A percentile compares a stretch with the other conserved stretches of the same genome.
Conservation (phyloP, 2,797 vertebrate species). For the Poecilia velifera region DNA sequence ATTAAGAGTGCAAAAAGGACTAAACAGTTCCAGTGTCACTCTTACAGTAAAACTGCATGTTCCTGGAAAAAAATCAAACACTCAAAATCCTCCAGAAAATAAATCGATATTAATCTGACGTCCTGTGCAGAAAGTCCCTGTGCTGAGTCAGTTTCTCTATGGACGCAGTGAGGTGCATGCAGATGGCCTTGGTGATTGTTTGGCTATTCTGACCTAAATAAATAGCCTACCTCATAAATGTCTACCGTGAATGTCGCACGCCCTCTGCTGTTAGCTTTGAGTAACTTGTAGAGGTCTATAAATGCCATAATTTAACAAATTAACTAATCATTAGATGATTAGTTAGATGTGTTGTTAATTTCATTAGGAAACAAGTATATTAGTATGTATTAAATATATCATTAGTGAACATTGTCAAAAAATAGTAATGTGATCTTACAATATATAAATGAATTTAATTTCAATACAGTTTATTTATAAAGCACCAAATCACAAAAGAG, state of each 20-base stretch:
- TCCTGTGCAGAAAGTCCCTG: background rate
- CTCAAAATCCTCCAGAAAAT: background rate
- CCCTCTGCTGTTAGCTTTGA: conserved; percentile 29
- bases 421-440: background rate
- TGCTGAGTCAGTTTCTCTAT: background rate
- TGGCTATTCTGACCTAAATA: conserved; percentile 30
- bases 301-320: background rate
- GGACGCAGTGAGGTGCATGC: background rate
- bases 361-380: background rate
- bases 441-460: background rate
- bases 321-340: background rate
- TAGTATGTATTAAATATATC: background rate
- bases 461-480: background rate
- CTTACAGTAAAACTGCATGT: background rate
- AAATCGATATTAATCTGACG: background rate
- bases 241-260: conserved; percentile 11
- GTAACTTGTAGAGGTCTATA: background rate
- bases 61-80: background rate
- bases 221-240: background rate
- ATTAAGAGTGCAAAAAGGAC: background rate
- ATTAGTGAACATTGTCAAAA: background rate
- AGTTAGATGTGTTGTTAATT: background rate
- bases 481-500: background rate
- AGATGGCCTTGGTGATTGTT: conserved; percentile 4
- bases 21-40: background rate